Evolutionary conservation across 2,797 vertebrate genomes (phyloP), one percentile per base, ranked within the genome.

Genomic region (Sebastes matsubarae): DNA sequence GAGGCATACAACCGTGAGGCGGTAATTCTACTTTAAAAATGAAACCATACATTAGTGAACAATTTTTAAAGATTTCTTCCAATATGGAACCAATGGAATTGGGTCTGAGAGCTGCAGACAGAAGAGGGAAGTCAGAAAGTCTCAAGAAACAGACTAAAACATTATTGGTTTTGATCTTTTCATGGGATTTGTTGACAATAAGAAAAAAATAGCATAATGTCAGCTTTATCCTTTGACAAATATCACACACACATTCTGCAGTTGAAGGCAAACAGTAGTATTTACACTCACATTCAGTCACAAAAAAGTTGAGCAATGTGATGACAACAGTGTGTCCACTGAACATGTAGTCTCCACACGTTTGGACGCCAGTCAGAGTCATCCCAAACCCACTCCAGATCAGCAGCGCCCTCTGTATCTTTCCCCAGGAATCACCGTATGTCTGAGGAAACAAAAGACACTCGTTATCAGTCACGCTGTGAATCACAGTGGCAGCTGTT

Each of bases 301-400:
- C 97, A 94, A 99, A 99, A 93, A 99, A 99, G 95, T 99, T 99
- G 84, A 99, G 96, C 97, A 99, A 94, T 10, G 98, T 99, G 75
- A 99, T 95, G 87, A 99, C 97, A 0, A 99, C 98, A 1, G 98
- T 99, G 93, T 99, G 98, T 59, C 98, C 98, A 66, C 98, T 99
- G 95, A 99, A 99, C 98, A 99, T 99, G 84, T 99, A 99, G 92
- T 99, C 98, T 82, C 98, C 98, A 90, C 98, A 99, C 0, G 98
- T 99, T 73, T 99, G 97, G 55, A 99, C 98, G 3, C 98, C 98
- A 3, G 97, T 98, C 77, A 99, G 94, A 24, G 98, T 98, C 98
- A 99, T 99, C 72, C 98, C 98, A 88, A 98, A 97, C 57, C 98
- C 97, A 79, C 96, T 98, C 98, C 98, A 99, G 87, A 99, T 99